A percentile compares a stretch with the other conserved stretches of the same genome.
Conservation (phyloP, 2,888 invertebrate species). For the Willowsia nigromaculata region DNA sequence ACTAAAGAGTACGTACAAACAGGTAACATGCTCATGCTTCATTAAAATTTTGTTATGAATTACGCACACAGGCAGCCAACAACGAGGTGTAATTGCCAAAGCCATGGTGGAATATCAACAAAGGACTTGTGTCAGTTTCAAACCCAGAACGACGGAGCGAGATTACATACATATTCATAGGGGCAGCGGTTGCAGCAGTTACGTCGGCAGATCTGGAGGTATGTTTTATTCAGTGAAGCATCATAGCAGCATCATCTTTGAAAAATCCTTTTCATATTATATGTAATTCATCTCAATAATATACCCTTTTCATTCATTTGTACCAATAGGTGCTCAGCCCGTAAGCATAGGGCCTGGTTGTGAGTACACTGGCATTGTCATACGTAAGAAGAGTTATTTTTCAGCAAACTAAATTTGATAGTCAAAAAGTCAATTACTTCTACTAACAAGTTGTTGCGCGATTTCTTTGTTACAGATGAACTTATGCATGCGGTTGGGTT, state of each 20-base stretch:
- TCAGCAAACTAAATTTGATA: too few relatives aligned
- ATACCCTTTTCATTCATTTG: too few relatives aligned
- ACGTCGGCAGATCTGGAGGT: conserved; percentile 82
- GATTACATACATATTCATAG: conserved; percentile 80
- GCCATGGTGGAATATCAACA: conserved; percentile 81
- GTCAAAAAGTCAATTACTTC: too few relatives aligned
- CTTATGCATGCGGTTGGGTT: conserved; percentile 82
- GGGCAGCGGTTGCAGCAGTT: conserved; percentile 81
- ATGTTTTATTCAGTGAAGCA: not conserved
- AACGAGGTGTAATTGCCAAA: conserved; percentile 80
- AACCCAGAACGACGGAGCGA: conserved; percentile 78
- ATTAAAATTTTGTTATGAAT: not conserved
- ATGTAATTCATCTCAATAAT: too few relatives aligned
- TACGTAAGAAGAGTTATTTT: too few relatives aligned
- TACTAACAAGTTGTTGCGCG: too few relatives aligned
- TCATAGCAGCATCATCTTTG: not conserved
- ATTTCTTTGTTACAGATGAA: too few relatives aligned
- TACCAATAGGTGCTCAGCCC: conserved; percentile 82
- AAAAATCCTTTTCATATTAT: too few relatives aligned
- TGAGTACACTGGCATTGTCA: conserved; percentile 79
- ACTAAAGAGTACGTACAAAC: not conserved
- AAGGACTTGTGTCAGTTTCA: conserved; percentile 80
- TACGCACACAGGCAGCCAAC: conserved; percentile 71
- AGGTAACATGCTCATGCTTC: not conserved
- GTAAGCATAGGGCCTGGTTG: conserved; percentile 81